A percentile compares a stretch with the other conserved stretches of the same genome.
phyloP scores from a whole-genome alignment of 1,140 invertebrate genomes.

The Bilobella aurantiaca region DNA sequence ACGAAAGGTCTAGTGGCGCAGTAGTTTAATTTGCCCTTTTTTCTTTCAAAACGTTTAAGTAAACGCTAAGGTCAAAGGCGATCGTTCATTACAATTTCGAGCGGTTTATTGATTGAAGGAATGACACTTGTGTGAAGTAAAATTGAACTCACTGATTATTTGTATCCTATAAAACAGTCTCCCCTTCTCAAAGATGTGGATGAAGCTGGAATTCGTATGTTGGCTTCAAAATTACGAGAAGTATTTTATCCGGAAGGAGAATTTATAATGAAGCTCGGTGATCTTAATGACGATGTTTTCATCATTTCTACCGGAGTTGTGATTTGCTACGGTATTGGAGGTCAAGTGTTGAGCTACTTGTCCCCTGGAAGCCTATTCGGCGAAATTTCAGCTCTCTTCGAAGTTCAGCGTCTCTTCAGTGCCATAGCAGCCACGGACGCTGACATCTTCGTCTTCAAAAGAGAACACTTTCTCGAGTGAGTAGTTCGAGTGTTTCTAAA shows the following conservation, averaged over 20 bases:
- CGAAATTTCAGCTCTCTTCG: slow-evolving; percentile 25
- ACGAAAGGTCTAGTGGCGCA: too few relatives aligned
- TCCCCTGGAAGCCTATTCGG: slow-evolving; percentile 29
- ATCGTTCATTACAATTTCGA: too few relatives aligned
- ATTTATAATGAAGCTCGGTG: slow-evolving; percentile 27
- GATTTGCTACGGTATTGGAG: slow-evolving; percentile 13
- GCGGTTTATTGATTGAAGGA: too few relatives aligned
- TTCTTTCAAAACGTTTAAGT: too few relatives aligned
- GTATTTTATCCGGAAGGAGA: slow-evolving; percentile 28
- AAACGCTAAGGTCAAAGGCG: too few relatives aligned
- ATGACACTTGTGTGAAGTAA: too few relatives aligned
- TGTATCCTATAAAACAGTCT: slow-evolving; percentile 4
- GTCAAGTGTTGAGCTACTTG: slow-evolving; percentile 23
- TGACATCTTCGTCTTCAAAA: slow-evolving; percentile 17
- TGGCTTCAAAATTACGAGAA: slow-evolving; percentile 22
- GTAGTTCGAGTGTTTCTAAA: background rate
- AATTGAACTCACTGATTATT: background rate
- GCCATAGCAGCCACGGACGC: slow-evolving; percentile 21
- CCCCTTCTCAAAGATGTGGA: slow-evolving; percentile 21
- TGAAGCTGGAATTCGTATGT: slow-evolving; percentile 24
- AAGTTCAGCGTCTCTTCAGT: slow-evolving; percentile 20
- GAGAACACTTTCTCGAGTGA: slow-evolving; percentile 18
- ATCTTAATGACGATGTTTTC: slow-evolving; percentile 28
- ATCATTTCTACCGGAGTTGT: slow-evolving; percentile 25
- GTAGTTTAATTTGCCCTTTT: too few relatives aligned